Evolutionary conservation across 2,888 invertebrate species (phyloP), one percentile per base, ranked within the genome.

Genomic region (Dynastes grantii): DNA sequence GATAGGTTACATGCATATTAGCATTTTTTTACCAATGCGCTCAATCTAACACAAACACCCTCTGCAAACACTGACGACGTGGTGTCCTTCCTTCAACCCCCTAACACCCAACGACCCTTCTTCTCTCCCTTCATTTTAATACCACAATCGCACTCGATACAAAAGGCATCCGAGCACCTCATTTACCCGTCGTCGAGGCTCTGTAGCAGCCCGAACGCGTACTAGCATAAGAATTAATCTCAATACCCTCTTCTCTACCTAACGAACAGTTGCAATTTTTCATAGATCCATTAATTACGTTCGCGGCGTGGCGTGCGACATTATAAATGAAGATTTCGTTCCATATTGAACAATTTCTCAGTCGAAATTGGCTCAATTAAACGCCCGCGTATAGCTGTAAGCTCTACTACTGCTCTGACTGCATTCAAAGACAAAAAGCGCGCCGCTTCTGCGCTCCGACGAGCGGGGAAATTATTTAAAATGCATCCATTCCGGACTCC

Each of bases 291-390:
- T 68, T 68, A 27, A 49, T 68, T 68, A 68, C 49, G 9, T 49
- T 45, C 27, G 22, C 49, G 13, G 27, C n/a, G 13, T 9, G 6
- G 27, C 9, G 22, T 1, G 51, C 49, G 22, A 51, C 51, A 49
- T 68, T 49, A 68, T 68, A 68, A 68, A 68, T 68, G 49, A 68
- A 68, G 68, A 68, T 68, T 51, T 51, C 51, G 27, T 49, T 51
- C 51, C 68, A 68, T 68, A 68, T 49, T 68, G 68, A 27, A 68
- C 68, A 68, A 68, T 68, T 68, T 49, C 68, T 68, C 68, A 68
- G 11, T 8, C 27, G 45, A 68, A 51, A 68, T 68, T 68, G 49
- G 49, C 68, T 13, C 68, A 68, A 68, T 68, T 68, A 68, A 68
- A 51, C 49, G 16, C 22, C 13, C 45, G 22, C n/a, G 22, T 16